A percentile compares a stretch with the other conserved stretches of the same genome.
Evolutionary conservation across 2,113 vertebrate genomes (phyloP).

Genomic region (Nannospalax galili): DNA sequence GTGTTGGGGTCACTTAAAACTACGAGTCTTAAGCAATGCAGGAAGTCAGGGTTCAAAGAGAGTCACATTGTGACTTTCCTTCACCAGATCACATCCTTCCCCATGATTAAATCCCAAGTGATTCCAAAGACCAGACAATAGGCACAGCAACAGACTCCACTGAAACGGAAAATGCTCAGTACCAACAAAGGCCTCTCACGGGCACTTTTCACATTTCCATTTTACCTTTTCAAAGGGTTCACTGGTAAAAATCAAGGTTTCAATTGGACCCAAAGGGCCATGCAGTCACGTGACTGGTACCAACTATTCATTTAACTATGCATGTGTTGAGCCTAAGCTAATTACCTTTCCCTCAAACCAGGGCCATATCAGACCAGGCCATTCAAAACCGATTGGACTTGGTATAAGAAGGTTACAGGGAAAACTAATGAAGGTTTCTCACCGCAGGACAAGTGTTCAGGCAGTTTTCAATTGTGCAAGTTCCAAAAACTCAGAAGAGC

Average conservation of each 20-base stretch:
- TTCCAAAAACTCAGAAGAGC: slow-evolving; percentile 33
- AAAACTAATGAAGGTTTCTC: neutral
- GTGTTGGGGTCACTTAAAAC: neutral
- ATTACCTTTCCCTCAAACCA: slow-evolving; percentile 62
- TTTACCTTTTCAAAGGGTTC: slow-evolving; percentile 62
- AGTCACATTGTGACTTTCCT: neutral
- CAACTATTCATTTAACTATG: slow-evolving; percentile 57
- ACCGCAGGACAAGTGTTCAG: neutral
- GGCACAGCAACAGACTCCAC: neutral
- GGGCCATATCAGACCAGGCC: slow-evolving; percentile 49
- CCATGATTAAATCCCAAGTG: slow-evolving; percentile 22
- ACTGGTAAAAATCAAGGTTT: slow-evolving; percentile 72
- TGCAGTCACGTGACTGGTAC: slow-evolving; percentile 53
- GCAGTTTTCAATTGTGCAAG: neutral
- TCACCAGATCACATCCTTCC: neutral
- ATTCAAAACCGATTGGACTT: slow-evolving; percentile 52
- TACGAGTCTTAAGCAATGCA: neutral
- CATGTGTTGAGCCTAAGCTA: slow-evolving; percentile 52
- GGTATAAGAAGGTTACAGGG: neutral
- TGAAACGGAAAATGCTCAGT: neutral
- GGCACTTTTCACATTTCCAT: slow-evolving; percentile 46
- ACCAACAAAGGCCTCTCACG: neutral
- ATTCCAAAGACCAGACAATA: neutral
- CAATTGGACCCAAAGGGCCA: slow-evolving; percentile 49
- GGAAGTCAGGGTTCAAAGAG: neutral